A percentile compares a stretch with the other conserved stretches of the same genome.
Evolutionary conservation across 92 coral and sea anemone species (phyloP).

Genomic region (Phymanthus crucifer): DNA sequence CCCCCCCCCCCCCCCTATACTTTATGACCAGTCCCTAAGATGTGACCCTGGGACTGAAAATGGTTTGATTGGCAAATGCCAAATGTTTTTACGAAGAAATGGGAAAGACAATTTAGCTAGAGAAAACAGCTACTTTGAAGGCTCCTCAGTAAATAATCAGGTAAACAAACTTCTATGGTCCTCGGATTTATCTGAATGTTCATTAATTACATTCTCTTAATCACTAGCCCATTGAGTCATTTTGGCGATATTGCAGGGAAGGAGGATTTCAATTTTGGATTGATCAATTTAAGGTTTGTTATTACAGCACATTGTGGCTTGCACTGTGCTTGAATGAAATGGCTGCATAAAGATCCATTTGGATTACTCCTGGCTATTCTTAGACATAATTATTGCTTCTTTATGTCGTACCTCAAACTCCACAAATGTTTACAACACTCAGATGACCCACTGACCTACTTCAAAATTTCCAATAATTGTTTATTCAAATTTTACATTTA

Average conservation of each 20-base stretch:
- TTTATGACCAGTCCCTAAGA: too few species aligned
- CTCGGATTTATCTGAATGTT: not conserved
- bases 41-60: conserved; percentile 43
- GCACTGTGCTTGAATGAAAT: not conserved
- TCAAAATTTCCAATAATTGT: not conserved
- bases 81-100: conserved; percentile 37
- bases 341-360: not conserved
- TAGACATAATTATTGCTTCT: not conserved
- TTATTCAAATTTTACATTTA: not conserved
- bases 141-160: conserved; percentile 39
- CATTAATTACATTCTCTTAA: not conserved
- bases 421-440: too few species aligned
- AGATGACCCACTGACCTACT: too few species aligned
- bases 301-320: not conserved
- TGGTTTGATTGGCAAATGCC: conserved; percentile 20
- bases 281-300: conserved; percentile 40
- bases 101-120: conserved; percentile 13
- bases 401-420: too few species aligned
- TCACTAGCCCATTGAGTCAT: conserved; percentile 36
- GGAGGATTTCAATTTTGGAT: conserved; percentile 41
- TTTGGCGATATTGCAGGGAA: conserved; percentile 36
- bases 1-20: too few species aligned
- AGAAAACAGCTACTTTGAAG: conserved; percentile 32
- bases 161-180: not conserved
- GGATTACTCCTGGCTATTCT: too few species aligned